Conservation (phyloP, 2,113 vertebrate genomes). For the Capreolus pygargus region DNA sequence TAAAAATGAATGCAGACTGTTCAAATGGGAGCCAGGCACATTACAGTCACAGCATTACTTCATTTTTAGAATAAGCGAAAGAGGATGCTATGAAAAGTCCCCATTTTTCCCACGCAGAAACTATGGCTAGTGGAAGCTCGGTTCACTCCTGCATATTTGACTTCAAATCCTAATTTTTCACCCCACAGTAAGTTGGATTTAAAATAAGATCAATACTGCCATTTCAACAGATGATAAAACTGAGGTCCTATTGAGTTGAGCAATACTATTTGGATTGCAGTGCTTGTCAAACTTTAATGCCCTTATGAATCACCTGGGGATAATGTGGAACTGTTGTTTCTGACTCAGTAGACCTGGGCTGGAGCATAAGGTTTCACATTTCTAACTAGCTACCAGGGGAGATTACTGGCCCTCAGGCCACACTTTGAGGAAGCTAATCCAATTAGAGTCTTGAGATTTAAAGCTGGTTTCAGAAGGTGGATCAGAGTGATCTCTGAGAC, state of each 20-base stretch:
- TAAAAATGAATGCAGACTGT: not conserved
- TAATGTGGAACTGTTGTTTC: not conserved
- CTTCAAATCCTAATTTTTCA: not conserved
- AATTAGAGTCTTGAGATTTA: not conserved
- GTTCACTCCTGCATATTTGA: not conserved
- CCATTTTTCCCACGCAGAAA: not conserved
- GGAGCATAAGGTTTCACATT: not conserved
- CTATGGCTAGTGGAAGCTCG: not conserved
- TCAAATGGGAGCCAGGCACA: not conserved
- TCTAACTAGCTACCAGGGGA: not conserved
- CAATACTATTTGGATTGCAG: not conserved
- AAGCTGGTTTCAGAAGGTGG: not conserved
- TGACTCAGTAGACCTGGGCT: not conserved
- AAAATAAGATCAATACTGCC: not conserved
- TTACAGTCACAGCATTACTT: not conserved
- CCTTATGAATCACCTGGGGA: not conserved
- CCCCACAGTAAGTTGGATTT: not conserved
- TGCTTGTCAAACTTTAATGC: not conserved
- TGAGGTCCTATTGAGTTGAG: not conserved
- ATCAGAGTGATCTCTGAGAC: not conserved
- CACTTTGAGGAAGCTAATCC: not conserved
- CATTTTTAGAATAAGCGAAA: not conserved
- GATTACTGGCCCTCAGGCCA: not conserved
- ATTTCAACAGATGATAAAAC: slow-evolving; percentile 1
- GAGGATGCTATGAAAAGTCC: rapidly evolving